Evolutionary conservation across 2,888 invertebrate genomes (phyloP), one percentile per base, ranked within the genome.

Genomic region (Muschampia plurimacula): DNA sequence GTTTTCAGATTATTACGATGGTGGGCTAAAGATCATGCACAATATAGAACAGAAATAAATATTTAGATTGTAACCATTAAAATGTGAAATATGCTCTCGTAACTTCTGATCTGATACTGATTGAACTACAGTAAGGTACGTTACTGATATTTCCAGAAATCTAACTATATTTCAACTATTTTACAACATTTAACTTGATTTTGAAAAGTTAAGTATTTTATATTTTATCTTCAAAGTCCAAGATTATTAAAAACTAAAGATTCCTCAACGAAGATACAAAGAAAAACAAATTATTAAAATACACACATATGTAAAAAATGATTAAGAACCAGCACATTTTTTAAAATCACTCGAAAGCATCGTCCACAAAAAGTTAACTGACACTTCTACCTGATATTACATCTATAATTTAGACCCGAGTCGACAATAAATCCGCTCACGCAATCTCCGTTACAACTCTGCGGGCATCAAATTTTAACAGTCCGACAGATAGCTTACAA

Each of bases 1-100:
- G 81, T 85, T 60, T 84, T 78, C 78, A 81, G 83, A 84, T 73
- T 69, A 87, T 87, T 86, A 86, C 85, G 84, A 86, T 85, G 84
- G 66, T 49, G 5, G 10, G 13, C 59, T 49, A 66, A 0, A 67
- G 67, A 57, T 6, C 22, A 28, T 36, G 9, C 22, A 8, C 12
- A 8, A 28, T 13, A 12, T 44, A 67, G 67, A 67, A 57, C 12
- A 44, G 57, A 36, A 8, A 39, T 36, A 9, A 6, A 49, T n/a
- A 22, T 41, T 41, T 41, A 6, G 41, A 41, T 2, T 5, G 41
- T 41, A 41, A 8, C 9, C 3, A 32, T 32, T 1, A 32, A 32
- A 32, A 32, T 32, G 2, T 32, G 32, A 32, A 32, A 32, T 32
- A 32, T 41, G 9, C 1, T 41, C 41, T 41, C 41, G 41, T 8